These are phyloP conservation scores for Epinotia ramella DNA, from an alignment of 2,888 invertebrate genomes.

Conservation along the genomic window DNA sequence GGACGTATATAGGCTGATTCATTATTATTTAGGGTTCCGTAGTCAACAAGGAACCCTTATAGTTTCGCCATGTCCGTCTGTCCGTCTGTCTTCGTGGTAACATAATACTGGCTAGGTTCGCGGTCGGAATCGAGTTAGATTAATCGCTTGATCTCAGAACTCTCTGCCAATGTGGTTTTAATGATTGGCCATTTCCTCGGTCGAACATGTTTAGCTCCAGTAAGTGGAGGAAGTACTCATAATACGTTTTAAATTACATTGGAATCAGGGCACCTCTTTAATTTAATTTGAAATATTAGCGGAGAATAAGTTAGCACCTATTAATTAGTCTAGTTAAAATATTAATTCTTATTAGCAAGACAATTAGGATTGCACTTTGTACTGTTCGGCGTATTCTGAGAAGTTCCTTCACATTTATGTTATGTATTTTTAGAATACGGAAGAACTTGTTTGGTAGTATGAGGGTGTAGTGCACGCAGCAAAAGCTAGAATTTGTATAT, in stretches of 20 bases:
- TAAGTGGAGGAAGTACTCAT: slow-evolving; percentile 29
- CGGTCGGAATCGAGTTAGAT: slow-evolving; percentile 55
- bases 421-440: not conserved
- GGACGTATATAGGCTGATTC: too few species aligned
- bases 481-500: not conserved
- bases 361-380: not conserved
- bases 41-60: not conserved
- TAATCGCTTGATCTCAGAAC: slow-evolving; percentile 65
- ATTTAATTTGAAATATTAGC: slow-evolving; percentile 12
- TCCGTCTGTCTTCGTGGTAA: not conserved
- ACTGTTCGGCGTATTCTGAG: not conserved
- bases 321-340: not conserved
- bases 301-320: not conserved
- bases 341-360: not conserved
- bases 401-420: not conserved
- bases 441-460: not conserved
- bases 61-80: not conserved
- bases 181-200: slow-evolving; percentile 66
- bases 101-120: slow-evolving; percentile 17
- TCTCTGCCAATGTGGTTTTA: slow-evolving; percentile 52
- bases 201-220: slow-evolving; percentile 49
- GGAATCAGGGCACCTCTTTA: slow-evolving; percentile 17
- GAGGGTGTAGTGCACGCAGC: not conserved
- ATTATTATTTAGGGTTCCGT: too few species aligned
- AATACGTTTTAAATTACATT: slow-evolving; percentile 33